Evolutionary conservation across 2,113 vertebrate genomes (phyloP), one percentile per base, ranked within the genome.

Genomic region (Sinocyclocheilus grahami): DNA sequence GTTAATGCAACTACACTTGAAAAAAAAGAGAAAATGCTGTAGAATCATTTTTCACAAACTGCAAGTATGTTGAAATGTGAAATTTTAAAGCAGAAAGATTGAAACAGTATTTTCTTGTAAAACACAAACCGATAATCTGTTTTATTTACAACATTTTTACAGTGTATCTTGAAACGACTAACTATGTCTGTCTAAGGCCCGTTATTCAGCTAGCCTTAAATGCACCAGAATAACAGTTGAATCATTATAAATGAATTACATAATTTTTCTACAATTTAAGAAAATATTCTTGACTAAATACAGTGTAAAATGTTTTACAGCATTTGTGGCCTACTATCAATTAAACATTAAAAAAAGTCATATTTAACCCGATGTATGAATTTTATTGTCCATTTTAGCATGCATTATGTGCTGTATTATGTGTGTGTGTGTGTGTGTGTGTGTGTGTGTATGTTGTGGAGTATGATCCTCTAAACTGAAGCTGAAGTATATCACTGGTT

Each of bases 401-500:
- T 37, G 7, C 7, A 33, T 53, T 30, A 14, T 30, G 8, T 55
- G n/a, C 3, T 2, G 13, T 55, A 6, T 0, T 5, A 30, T 48
- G 3, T 74, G 30, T 33, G 3, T 74, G 37, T 86, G 77, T 63
- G 37, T 86, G 62, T 80, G 16, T 74, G 33, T 82, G 30, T 33
- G 3, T 74, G 37, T 86, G 77, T 63, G 37, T 86, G 62, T 80
- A n/a, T 74, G 33, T 82, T 65, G 10, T 24, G 27, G 9, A 16
- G 63, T 8, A n/a, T 85, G 65, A 53, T 48, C 77, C 22, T 67
- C 42, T 76, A n/a, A 85, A 39, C 46, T 76, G 69, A 69, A 72
- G 69, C 14, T 78, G 62, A 69, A 82, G 84, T 58, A 79, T 78
- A 78, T 5, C 85, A 16, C 39, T 78, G 72, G 27, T 62, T 78